Base-by-base conservation (phyloP, 2,888 invertebrate genomes). In the Lysandra bellargus region DNA sequence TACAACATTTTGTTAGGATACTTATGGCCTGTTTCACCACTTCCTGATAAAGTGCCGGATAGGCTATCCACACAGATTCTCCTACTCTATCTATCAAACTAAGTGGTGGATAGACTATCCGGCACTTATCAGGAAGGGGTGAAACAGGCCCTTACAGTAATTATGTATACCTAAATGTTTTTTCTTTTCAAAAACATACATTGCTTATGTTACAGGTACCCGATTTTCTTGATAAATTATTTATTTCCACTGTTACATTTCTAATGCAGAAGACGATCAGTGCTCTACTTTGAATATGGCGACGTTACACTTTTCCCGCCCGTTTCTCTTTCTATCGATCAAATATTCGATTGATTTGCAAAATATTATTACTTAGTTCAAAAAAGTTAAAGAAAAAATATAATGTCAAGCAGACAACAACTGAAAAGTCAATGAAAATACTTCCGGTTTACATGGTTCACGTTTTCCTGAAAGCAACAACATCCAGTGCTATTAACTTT, bases 281-380 rank as follows among this genome's bases (percentile, higher is more conserved):
- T 33, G 69, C 33, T 69, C 69, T 17, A 69, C 33, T 69, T 69
- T 69, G 14, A 33, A 69, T 6, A 69, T 69, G 69, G 33, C 33
- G 69, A 69, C 33, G 64, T 30, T 69, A 69, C 12, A 64, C 64
- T 64, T 69, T 69, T 69, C 33, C 69, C 69, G 69, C 69, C 69
- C 30, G 37, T 69, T 69, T 69, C 69, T 69, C 69, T 69, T 69
- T 33, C 14, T 33, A 33, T 12, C 9, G 7, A 2, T 64, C 4
- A 30, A 30, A 17, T 61, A 61, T 61, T 61, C 4, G 6, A 61
- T 23, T 61, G 0, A 1, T 61, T 61, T 4, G 1, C n/a, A 6
- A 23, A 23, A 23, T 23, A 23, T 23, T 53, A 2, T 9, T 9
- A 53, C 9, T 53, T 2, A 23, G 23, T 23, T 14, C 14, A 53